Conservation (phyloP, 37 sponge, comb jelly and placozoan species). For the Beroe ovata region DNA sequence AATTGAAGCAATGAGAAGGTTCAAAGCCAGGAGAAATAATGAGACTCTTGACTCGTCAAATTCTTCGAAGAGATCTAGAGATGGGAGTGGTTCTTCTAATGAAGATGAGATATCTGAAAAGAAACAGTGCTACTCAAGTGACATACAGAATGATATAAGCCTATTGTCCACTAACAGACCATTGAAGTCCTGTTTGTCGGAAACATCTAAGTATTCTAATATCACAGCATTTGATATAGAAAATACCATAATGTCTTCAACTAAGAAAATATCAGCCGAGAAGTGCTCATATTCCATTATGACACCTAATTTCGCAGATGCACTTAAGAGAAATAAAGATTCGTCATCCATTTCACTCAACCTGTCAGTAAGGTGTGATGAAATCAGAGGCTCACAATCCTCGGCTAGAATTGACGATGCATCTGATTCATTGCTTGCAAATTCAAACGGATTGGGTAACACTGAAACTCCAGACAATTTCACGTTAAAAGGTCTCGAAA, state of each 20-base stretch:
- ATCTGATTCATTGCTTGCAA: neutral
- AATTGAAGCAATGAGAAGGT: conserved; percentile 12
- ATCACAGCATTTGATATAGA: conserved; percentile 19
- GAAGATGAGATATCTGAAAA: neutral
- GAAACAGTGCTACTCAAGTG: neutral
- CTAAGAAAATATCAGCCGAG: neutral
- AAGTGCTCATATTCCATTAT: neutral
- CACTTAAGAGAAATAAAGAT: neutral
- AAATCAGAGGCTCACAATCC: conserved; percentile 6
- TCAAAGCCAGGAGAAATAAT: conserved; percentile 10
- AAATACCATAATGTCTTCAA: conserved; percentile 28
- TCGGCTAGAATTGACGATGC: neutral
- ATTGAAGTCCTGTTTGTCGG: conserved; percentile 2
- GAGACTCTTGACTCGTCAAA: conserved; percentile 3
- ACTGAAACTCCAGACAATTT: neutral
- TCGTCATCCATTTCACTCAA: neutral
- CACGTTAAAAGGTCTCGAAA: conserved; percentile 17
- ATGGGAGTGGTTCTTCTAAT: neutral
- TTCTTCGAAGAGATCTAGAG: conserved; percentile 28
- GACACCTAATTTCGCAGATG: conserved; percentile 21
- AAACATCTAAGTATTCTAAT: neutral
- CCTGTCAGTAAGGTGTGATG: conserved; percentile 20
- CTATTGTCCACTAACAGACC: neutral
- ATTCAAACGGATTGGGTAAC: neutral
- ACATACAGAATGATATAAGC: neutral